These are phyloP conservation scores for Sphaerophoria rueppellii DNA, from an alignment of 2,888 invertebrate species.

Conservation along the genomic window DNA sequence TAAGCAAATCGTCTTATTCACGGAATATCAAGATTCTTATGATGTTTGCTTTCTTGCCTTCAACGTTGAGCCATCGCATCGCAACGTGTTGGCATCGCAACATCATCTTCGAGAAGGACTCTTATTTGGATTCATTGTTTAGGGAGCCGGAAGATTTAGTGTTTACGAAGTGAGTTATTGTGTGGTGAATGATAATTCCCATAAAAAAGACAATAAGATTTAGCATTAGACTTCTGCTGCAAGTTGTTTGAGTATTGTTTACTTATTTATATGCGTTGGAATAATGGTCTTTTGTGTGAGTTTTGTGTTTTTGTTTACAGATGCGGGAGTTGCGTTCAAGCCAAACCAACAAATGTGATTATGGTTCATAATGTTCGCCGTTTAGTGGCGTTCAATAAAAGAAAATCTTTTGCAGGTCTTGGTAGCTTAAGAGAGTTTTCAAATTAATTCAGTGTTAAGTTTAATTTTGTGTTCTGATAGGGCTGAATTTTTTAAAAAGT, in stretches of 20 bases:
- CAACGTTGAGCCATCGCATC: too few species aligned
- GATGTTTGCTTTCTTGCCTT: not conserved
- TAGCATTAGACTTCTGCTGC: slow-evolving; percentile 3
- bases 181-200: slow-evolving; percentile 19
- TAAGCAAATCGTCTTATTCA: slow-evolving; percentile 18
- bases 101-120: too few species aligned
- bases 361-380: too few species aligned
- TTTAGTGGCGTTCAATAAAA: too few species aligned
- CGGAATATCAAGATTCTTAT: too few species aligned
- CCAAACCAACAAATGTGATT: too few species aligned
- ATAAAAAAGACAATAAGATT: slow-evolving; percentile 27
- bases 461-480: too few species aligned
- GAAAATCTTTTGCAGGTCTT: too few species aligned
- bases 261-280: not conserved
- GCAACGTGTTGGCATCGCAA: not conserved
- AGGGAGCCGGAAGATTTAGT: slow-evolving; percentile 13
- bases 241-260: not conserved
- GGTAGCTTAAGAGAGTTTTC: too few species aligned
- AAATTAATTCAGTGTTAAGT: too few species aligned
- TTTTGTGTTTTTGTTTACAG: not conserved
- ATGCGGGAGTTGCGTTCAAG: not conserved
- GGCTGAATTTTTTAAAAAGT: too few species aligned
- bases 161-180: slow-evolving; percentile 33
- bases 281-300: not conserved
- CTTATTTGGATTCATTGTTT: slow-evolving; percentile 6